Evolutionary conservation across 2,113 vertebrate genomes (phyloP).

Genomic region (human): GRCh38 chr1:49200501-49201000

Average conservation of each 20-base stretch:
- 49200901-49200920: background rate
- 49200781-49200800: background rate
- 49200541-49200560: background rate
- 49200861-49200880: background rate
- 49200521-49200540: background rate
- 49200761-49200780: background rate
- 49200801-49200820: background rate
- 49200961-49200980: background rate
- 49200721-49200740: background rate
- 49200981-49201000: background rate
- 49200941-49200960: background rate
- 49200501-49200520: background rate
- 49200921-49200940: background rate
- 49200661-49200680: background rate
- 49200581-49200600: background rate
- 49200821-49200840: background rate
- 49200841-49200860: background rate
- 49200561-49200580: background rate
- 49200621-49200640: background rate
- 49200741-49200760: background rate
- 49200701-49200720: background rate
- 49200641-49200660: background rate
- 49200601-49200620: background rate
- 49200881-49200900: background rate
- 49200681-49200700: background rate